These are phyloP conservation scores for Galendromus occidentalis DNA, from an alignment of 1,140 invertebrate species.

Conservation along the genomic window DNA sequence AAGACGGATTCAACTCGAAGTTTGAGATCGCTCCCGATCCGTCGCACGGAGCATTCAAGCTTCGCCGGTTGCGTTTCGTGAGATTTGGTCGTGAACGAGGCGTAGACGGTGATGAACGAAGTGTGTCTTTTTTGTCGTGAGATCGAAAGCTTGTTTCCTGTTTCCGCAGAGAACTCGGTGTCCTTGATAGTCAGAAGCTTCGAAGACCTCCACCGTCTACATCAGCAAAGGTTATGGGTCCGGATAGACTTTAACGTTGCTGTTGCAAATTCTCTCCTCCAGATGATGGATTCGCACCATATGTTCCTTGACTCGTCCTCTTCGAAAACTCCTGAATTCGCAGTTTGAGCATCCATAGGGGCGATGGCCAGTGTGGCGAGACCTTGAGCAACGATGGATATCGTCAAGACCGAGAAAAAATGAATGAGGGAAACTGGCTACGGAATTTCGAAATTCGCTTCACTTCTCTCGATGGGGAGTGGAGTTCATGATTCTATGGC, in stretches of 20 bases:
- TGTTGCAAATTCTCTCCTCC: constrained; percentile 3
- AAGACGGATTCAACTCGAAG: too few relatives aligned
- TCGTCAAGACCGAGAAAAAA: not conserved
- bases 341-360: not conserved
- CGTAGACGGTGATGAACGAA: too few relatives aligned
- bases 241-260: not conserved
- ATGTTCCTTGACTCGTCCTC: constrained; percentile 1
- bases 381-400: not conserved
- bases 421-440: not conserved
- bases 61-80: too few relatives aligned
- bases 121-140: too few relatives aligned
- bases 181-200: too few relatives aligned
- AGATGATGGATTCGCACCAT: not conserved
- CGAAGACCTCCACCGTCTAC: too few relatives aligned
- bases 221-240: not conserved
- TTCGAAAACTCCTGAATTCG: not conserved
- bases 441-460: not conserved
- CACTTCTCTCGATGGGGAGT: not conserved
- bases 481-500: not conserved
- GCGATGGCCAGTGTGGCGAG: not conserved
- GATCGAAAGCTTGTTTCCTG: too few relatives aligned
- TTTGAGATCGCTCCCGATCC: too few relatives aligned
- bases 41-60: too few relatives aligned
- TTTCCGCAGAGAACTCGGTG: too few relatives aligned
- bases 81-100: too few relatives aligned